Base-by-base conservation (phyloP, 2,888 invertebrate genomes). In the Psylliodes chrysocephalus region DNA sequence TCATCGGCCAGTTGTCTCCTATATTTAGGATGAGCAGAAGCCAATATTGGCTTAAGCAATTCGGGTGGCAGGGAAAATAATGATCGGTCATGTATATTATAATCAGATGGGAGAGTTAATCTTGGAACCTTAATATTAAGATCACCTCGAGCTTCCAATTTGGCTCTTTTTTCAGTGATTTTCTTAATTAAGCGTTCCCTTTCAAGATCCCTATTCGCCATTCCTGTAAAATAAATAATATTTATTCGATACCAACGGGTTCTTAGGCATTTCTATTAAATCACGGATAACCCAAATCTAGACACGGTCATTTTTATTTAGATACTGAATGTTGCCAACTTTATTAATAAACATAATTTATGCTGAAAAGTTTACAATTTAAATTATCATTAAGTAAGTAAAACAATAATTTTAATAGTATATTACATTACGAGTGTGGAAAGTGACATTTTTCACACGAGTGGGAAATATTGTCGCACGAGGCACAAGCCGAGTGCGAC, bases 41-140 rank as follows among this genome's bases (percentile, higher is more conserved):
- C 81, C 28, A 81, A 69, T 52, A 80, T 79, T 2, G 81, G 81
- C 64, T 75, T 79, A 22, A 82, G 67, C 12, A 90, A 80, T 79
- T 89, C 86, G 49, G 88, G 86, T 0, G 91, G 90, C 54, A 91
- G 77, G 1, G 88, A 86, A 80, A 89, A 88, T 59, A 89, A 74
- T 0, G 88, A 86, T 55, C 85, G 83, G 15, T 87, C 84, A 65
- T 85, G 80, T 63, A 86, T 84, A 78, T 86, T 85, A 70, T 85
- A 87, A 75, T 87, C 87, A 28, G 85, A 85, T 0, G 88, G 87
- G 79, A 87, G 80, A 56, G 83, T 78, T 54, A 86, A 78, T 77
- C 84, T 84, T 3, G 86, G 85, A 66, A 88, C 79, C 78, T 86
- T 87, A 1, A 88, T 85, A 49, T 86, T 79, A 67, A 85, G 82